Base-by-base conservation (phyloP, 2,113 vertebrate species). In the Trematocara marginatum region DNA sequence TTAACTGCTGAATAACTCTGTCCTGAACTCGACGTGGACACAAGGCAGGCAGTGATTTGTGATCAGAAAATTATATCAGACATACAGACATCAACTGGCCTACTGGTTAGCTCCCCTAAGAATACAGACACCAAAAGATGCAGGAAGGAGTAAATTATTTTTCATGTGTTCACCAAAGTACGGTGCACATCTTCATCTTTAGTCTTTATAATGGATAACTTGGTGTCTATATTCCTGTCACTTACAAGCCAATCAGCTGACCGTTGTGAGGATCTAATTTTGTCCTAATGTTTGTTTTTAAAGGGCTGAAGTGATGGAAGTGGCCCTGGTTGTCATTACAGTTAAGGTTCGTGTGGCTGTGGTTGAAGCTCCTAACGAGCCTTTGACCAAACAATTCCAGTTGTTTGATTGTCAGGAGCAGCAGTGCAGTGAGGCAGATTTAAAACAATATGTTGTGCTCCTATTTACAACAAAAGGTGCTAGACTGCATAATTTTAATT, bases 341-440 rank as follows among this genome's bases (percentile, higher is more conserved):
- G 18, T 6, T 23, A 16, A 31, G 18, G 42, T 52, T 11, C 15
- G 23, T 54, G 59, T 83, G 80, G 26, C 23, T 8, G 45, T 15
- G 18, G 31, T 49, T 54, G 45, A 7, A 53, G 54, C 31, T 78
- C 66, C 34, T 7, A 51, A 10, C 5, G 61, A 34, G 10, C 10
- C 2, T 78, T 20, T 26, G 35, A 47, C 40, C 47, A 49, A 59
- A 59, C 54, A 11, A 26, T 64, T 76, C 35, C 23, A 12, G 13
- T 35, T 82, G 54, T 54, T 78, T 80, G 82, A 64, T 64, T 85
- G 80, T 78, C 79, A n/a, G 71, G 35, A 78, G 54, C 76, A 85
- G 53, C 53, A 42, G 10, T 29, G 31, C 35, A 31, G n/a, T n/a
- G 10, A 79, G 18, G 18, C 74, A 84, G 35, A 38, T 64, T 38